These are phyloP conservation scores for Lasiurus cinereus DNA, from an alignment of 2,113 vertebrate species.

Conservation along the genomic window DNA sequence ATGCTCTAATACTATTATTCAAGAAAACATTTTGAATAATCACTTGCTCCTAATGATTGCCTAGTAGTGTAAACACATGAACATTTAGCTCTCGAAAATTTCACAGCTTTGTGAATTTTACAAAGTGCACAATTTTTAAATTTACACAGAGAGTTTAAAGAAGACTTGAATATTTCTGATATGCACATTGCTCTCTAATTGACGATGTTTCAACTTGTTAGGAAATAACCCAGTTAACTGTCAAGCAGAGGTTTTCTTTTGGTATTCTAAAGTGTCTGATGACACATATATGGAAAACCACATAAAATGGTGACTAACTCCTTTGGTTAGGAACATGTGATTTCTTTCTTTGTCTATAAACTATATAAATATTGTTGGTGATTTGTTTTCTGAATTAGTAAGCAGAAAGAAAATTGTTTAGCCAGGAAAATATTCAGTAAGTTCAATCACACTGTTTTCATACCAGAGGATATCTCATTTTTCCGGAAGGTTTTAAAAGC, in stretches of 20 bases:
- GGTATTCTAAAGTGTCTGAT: not conserved
- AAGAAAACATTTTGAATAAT: not conserved
- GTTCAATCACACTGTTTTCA: not conserved
- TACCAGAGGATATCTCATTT: not conserved
- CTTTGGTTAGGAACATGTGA: slow-evolving; percentile 3
- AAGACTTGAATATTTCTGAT: not conserved
- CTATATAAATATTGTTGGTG: not conserved
- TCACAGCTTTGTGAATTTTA: not conserved
- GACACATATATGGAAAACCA: slow-evolving; percentile 57
- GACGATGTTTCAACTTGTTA: not conserved
- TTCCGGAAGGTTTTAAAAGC: not conserved
- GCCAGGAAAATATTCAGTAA: slow-evolving; percentile 8
- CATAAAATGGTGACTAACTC: slow-evolving; percentile 38
- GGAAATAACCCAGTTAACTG: not conserved
- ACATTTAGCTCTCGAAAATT: not conserved
- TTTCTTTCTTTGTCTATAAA: slow-evolving; percentile 48
- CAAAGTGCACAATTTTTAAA: not conserved
- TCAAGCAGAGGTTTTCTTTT: not conserved
- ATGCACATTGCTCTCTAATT: not conserved
- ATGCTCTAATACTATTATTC: not conserved
- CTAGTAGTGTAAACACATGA: not conserved
- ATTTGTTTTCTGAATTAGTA: slow-evolving; percentile 56
- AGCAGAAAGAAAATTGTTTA: slow-evolving; percentile 15
- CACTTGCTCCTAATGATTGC: not conserved
- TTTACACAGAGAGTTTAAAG: not conserved